A percentile compares a stretch with the other conserved stretches of the same genome.
These are phyloP conservation scores for Cyaniris semiargus DNA, from an alignment of 2,888 invertebrate species.

Conservation along the genomic window DNA sequence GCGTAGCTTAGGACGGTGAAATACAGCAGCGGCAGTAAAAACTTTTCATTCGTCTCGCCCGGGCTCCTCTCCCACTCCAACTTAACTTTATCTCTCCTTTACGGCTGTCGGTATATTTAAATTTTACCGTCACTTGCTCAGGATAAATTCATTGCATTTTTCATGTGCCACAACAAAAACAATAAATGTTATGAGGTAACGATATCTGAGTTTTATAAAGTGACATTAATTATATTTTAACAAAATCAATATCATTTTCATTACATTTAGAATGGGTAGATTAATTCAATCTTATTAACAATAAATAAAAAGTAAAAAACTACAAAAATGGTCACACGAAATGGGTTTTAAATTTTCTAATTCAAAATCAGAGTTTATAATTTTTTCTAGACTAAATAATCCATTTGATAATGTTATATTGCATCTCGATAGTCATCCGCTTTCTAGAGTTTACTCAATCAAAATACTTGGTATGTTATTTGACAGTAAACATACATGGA, in stretches of 20 bases:
- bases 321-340: no score
- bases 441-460: no score
- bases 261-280: no score
- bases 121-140: conserved; percentile 38
- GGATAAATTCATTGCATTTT: conserved; percentile 35
- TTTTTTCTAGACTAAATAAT: no score
- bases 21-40: conserved; percentile 68
- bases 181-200: neutral
- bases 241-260: neutral
- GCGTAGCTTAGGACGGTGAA: conserved; percentile 42
- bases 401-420: no score
- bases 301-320: no score
- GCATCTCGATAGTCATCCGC: no score
- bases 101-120: conserved; percentile 46
- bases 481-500: no score
- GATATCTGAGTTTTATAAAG: neutral
- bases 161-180: neutral
- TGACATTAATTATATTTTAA: neutral
- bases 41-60: conserved; percentile 66
- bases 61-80: conserved; percentile 53
- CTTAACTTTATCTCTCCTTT: conserved; percentile 67
- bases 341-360: no score
- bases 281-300: no score
- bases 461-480: no score
- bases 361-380: no score